Evolutionary conservation across 1,140 invertebrate genomes (phyloP).

Genomic region (Laupala kohalensis): DNA sequence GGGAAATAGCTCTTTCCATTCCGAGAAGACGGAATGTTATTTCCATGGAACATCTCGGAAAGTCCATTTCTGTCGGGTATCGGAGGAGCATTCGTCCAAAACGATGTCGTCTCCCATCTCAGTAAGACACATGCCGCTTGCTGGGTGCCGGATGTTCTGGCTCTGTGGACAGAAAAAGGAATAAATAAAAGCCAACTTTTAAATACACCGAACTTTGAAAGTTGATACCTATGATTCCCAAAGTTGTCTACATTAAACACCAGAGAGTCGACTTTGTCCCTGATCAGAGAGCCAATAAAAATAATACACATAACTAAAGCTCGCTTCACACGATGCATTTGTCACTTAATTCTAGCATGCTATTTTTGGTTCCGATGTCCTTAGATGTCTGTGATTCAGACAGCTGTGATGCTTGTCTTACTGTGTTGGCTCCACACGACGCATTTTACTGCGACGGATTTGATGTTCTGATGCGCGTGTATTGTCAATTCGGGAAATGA

Average conservation of each 20-base stretch:
- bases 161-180: not conserved
- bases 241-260: not conserved
- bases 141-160: not conserved
- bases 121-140: slow-evolving; percentile 8
- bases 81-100: not conserved
- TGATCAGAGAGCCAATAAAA: not conserved
- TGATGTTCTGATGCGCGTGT: no score
- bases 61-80: slow-evolving; percentile 5
- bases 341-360: no score
- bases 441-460: no score
- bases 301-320: not conserved
- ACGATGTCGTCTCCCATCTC: not conserved
- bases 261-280: not conserved
- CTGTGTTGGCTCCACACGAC: no score
- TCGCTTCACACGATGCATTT: no score
- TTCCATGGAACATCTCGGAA: slow-evolving; percentile 10
- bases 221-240: not conserved
- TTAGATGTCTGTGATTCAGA: no score
- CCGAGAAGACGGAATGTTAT: no score
- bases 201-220: not conserved
- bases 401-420: no score
- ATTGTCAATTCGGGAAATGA: no score
- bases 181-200: not conserved
- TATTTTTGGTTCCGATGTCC: no score
- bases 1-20: no score